Conservation (phyloP, 1,140 invertebrate species). For the Diachasma alloeum region DNA sequence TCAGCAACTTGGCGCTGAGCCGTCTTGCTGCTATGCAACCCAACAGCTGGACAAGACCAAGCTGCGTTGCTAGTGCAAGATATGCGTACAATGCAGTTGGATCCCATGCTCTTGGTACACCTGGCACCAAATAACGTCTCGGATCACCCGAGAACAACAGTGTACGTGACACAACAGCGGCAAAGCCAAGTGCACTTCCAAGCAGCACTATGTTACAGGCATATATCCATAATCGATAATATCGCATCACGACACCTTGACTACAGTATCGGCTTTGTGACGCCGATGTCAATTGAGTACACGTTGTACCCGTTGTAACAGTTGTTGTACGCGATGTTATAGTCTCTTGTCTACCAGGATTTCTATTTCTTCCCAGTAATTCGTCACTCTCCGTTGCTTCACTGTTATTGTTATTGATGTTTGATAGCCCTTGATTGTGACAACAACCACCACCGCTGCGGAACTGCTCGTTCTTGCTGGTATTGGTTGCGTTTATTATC, state of each 20-base stretch:
- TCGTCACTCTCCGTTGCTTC: conserved; percentile 34
- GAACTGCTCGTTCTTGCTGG: conserved; percentile 23
- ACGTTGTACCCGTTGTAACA: conserved; percentile 23
- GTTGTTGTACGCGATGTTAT: conserved; percentile 15
- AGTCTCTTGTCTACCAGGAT: conserved; percentile 20
- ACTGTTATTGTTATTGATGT: conserved; percentile 39
- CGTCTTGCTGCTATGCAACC: conserved; percentile 83
- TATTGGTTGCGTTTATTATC: conserved; percentile 31
- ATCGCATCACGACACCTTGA: conserved; percentile 68
- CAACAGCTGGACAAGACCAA: conserved; percentile 75
- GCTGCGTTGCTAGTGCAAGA: conserved; percentile 75
- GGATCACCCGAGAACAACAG: conserved; percentile 72
- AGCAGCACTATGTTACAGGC: conserved; percentile 88
- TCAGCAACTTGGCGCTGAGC: conserved; percentile 81
- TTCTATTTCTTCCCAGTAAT: conserved; percentile 21
- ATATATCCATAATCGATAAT: conserved; percentile 93
- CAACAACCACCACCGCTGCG: conserved; percentile 8
- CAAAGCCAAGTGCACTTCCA: conserved; percentile 82
- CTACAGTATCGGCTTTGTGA: conserved; percentile 46
- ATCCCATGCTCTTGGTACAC: conserved; percentile 76
- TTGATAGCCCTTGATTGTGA: conserved; percentile 6
- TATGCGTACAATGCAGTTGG: conserved; percentile 87
- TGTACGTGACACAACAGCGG: conserved; percentile 77
- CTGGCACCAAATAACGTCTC: conserved; percentile 74
- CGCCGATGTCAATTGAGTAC: conserved; percentile 39